Base-by-base conservation (phyloP, 2,113 vertebrate genomes). In the Leucopternis melanops region DNA sequence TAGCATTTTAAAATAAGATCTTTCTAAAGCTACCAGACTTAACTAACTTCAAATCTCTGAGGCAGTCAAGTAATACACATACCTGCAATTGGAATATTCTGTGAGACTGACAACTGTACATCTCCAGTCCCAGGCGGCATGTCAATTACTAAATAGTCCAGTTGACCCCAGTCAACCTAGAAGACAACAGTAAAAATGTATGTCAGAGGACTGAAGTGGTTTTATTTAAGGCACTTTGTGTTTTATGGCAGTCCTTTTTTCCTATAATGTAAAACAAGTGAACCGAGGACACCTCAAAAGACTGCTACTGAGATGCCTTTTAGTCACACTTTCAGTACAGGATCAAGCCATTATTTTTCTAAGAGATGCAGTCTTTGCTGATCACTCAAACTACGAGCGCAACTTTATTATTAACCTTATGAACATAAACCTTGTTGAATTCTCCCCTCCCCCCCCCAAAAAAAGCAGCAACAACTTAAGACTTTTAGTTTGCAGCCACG, bases 91-190 rank as follows among this genome's bases (percentile, higher is more conserved):
- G 99, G 99, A 97, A 99, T 94, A 96, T 99, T 99, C 97, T 99
- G 99, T 44, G 99, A 98, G 80, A 99, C 97, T 23, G 99, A 99
- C 65, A 99, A 98, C 70, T 99, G 99, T 18, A 99, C 99, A 90
- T 99, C 99, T 97, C 99, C 99, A 23, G 99, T 99, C 73, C 99
- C 99, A 61, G 99, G 99, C 54, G 99, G 99, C 99, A 99, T 99
- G 97, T 99, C 99, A 81, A 99, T 97, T n/a, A 99, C 98, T 87
- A 99, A 97, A 88, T 99, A 99, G 93, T 99, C 99, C 98, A 99
- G 92, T 1, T 98, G 97, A 23, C 99, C 99, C 99, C 99, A 99
- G 59, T 99, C 99, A 81, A 99, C 99, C 99, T 99, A 85, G 73
- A 98, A 97, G 54, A 80, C 1, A n/a, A 94, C 86, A 91, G 88